Percentiles rank a stretch among this genome's conserved stretches.
Conservation (phyloP, 2,113 vertebrate species). For the Electrona antarctica region DNA sequence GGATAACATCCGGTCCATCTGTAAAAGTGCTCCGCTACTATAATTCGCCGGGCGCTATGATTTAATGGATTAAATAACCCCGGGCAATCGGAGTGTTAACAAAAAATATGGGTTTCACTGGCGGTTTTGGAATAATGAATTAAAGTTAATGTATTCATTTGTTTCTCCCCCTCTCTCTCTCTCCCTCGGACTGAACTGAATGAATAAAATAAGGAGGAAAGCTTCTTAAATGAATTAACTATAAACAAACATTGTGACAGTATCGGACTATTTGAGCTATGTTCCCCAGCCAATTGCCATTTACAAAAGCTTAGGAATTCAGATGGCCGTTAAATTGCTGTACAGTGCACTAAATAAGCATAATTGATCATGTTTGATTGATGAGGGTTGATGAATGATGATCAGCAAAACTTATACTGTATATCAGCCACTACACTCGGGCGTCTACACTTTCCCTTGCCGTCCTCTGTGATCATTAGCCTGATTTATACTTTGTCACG, state of each 20-base stretch:
- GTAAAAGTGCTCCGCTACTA: too few relatives aligned
- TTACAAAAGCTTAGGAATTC: slow-evolving; percentile 12
- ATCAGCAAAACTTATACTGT: slow-evolving; percentile 20
- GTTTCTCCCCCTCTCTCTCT: too few relatives aligned
- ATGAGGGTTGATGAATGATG: slow-evolving; percentile 32
- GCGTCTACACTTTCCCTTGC: background rate
- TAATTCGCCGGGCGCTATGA: too few relatives aligned
- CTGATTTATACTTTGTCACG: too few relatives aligned
- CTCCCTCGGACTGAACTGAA: background rate
- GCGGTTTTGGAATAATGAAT: too few relatives aligned
- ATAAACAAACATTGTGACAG: slow-evolving; percentile 32
- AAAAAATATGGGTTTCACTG: too few relatives aligned
- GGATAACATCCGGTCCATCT: too few relatives aligned
- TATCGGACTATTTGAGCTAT: slow-evolving; percentile 10
- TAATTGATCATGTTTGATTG: slow-evolving; percentile 31
- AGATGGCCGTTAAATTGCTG: background rate
- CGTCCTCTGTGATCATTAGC: background rate
- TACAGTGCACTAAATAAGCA: slow-evolving; percentile 22
- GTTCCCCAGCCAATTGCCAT: slow-evolving; percentile 25
- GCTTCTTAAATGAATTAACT: background rate
- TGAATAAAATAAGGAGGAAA: background rate
- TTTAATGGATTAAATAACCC: too few relatives aligned
- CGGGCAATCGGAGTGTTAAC: too few relatives aligned
- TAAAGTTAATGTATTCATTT: too few relatives aligned
- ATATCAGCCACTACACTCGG: slow-evolving; percentile 19